phyloP scores from a whole-genome alignment of 1,140 invertebrate genomes.

The Akabosia matsudoensis region DNA sequence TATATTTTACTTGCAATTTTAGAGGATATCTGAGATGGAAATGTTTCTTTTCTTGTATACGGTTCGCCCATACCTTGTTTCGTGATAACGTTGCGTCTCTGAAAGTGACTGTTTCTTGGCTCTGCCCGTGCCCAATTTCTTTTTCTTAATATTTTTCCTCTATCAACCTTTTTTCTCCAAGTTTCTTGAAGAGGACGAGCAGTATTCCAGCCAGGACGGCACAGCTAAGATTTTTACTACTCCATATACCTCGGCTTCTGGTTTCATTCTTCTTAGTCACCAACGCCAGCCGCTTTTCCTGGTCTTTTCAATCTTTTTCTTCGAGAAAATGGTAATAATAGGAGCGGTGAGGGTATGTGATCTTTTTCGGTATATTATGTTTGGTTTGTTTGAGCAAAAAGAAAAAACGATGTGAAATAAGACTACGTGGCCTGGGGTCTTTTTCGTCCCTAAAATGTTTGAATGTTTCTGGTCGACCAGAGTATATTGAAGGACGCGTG shows the following conservation, averaged over 20 bases:
- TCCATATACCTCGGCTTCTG: neutral
- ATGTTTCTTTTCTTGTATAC: too few relatives aligned
- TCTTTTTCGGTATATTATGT: neutral
- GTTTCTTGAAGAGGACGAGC: neutral
- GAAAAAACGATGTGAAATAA: neutral
- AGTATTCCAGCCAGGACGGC: neutral
- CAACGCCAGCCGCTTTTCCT: neutral
- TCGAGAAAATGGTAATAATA: neutral
- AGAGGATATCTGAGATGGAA: too few relatives aligned
- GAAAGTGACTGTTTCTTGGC: conserved; percentile 6
- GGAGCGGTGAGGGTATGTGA: neutral
- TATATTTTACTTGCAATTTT: too few relatives aligned
- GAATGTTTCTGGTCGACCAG: neutral
- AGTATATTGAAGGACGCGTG: neutral
- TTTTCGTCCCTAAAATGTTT: neutral
- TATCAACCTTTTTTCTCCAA: neutral
- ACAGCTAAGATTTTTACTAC: neutral
- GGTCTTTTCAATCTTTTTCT: neutral
- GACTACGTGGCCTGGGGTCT: neutral
- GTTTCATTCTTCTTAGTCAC: neutral
- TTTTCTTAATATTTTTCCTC: neutral
- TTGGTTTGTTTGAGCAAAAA: neutral
- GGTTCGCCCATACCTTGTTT: too few relatives aligned
- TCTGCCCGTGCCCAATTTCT: neutral
- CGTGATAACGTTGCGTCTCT: neutral